phyloP scores from a whole-genome alignment of 2,888 invertebrate genomes.

The Lissonota sp. region DNA sequence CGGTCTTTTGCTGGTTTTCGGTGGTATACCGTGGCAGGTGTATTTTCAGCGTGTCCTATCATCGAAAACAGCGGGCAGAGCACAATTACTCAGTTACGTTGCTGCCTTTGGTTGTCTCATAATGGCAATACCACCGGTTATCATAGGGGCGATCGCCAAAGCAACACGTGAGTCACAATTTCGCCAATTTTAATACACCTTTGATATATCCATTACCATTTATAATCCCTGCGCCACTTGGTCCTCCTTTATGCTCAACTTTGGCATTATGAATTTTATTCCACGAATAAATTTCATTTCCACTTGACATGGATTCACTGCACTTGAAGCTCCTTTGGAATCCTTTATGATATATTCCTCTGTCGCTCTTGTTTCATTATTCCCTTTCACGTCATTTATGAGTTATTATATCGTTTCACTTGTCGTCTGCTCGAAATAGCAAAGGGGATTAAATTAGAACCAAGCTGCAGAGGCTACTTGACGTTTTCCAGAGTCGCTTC shows the following conservation, averaged over 20 bases:
- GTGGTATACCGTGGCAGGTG: conserved; percentile 99
- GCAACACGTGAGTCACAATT: conserved; percentile 90
- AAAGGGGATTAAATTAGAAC: conserved; percentile 73
- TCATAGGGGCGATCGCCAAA: conserved; percentile 98
- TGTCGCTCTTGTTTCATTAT: conserved; percentile 12
- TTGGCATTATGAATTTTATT: conserved; percentile 13
- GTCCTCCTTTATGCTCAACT: conserved; percentile 18
- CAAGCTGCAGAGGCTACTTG: conserved; percentile 76
- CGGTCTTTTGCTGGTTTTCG: conserved; percentile 94
- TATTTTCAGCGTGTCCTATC: conserved; percentile 99
- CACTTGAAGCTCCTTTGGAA: conserved; percentile 26
- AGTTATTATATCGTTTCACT: conserved; percentile 54
- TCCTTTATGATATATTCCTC: conserved; percentile 47
- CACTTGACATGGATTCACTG: conserved; percentile 40
- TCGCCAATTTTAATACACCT: conserved; percentile 34
- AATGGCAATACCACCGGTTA: conserved; percentile 98
- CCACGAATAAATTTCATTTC: conserved; percentile 20
- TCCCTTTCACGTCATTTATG: conserved; percentile 30
- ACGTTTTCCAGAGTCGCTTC: conserved; percentile 75
- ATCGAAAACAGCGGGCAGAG: conserved; percentile 96
- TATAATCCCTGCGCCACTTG: neutral
- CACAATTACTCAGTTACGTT: conserved; percentile 97
- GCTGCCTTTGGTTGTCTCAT: conserved; percentile 97
- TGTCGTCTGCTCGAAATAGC: conserved; percentile 33
- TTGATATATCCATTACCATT: conserved; percentile 11